phyloP scores from a whole-genome alignment of 2,888 invertebrate genomes.

The Dryobotodes eremita region DNA sequence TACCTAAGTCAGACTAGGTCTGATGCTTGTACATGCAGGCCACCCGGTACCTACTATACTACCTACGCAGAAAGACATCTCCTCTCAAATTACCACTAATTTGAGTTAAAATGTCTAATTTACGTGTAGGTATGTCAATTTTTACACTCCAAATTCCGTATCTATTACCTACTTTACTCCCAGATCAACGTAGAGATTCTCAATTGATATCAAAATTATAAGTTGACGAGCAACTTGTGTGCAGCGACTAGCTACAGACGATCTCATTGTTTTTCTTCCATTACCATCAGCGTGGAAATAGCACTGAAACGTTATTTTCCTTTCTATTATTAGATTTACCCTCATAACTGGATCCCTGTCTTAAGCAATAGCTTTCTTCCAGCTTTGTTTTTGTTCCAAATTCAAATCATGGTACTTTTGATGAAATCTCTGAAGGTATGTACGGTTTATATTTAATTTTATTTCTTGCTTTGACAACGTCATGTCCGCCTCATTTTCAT shows the following conservation, averaged over 20 bases:
- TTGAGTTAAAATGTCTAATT: not conserved
- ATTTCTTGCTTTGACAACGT: conserved; percentile 14
- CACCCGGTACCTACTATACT: not conserved
- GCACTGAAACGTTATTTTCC: conserved; percentile 34
- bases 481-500: conserved; percentile 1
- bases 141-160: not conserved
- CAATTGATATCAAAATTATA: not conserved
- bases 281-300: conserved; percentile 23
- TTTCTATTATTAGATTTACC: conserved; percentile 48
- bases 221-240: not conserved
- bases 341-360: conserved; percentile 36
- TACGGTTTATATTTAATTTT: conserved; percentile 22
- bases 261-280: conserved; percentile 20
- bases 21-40: too few relatives aligned
- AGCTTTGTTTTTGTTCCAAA: conserved; percentile 39
- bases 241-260: not conserved
- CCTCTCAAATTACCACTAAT: not conserved
- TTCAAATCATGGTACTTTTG: conserved; percentile 42
- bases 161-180: not conserved
- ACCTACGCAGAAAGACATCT: not conserved
- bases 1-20: too few relatives aligned
- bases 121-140: not conserved
- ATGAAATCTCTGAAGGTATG: conserved; percentile 27
- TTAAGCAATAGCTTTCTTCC: conserved; percentile 24
- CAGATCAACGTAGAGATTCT: not conserved